Evolutionary conservation across 2,797 vertebrate genomes (phyloP).

Genomic region (Molossus alvarezi): DNA sequence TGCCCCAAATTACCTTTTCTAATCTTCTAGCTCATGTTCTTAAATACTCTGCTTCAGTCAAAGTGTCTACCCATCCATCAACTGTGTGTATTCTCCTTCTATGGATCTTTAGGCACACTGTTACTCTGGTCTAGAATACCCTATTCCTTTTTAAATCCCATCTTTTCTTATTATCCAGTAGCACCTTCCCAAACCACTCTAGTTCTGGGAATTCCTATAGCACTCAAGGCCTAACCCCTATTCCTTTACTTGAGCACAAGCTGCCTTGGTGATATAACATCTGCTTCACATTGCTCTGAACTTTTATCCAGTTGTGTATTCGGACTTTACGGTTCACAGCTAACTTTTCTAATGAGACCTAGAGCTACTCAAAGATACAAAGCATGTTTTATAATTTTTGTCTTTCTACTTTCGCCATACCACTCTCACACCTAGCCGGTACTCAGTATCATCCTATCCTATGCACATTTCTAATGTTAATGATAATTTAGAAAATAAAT

Average conservation of each 20-base stretch:
- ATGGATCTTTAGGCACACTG: background rate
- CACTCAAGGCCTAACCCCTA: background rate
- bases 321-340: background rate
- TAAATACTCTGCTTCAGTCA: background rate
- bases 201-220: background rate
- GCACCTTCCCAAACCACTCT: background rate
- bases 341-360: conserved; percentile 47
- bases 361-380: conserved; percentile 48
- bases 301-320: background rate
- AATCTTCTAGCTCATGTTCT: background rate
- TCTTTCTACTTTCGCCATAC: background rate
- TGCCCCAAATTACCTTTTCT: background rate
- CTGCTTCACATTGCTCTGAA: background rate
- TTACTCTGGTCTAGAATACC: background rate
- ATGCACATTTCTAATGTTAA: background rate
- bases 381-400: background rate
- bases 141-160: conserved; percentile 16
- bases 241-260: background rate
- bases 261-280: background rate
- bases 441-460: background rate
- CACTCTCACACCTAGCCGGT: background rate
- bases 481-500: conserved; percentile 50
- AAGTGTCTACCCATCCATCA: background rate
- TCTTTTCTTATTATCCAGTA: background rate
- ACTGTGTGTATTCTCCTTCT: background rate